These are phyloP conservation scores for Magallana ariakensis DNA, from an alignment of 1,140 invertebrate species.

Conservation along the genomic window DNA sequence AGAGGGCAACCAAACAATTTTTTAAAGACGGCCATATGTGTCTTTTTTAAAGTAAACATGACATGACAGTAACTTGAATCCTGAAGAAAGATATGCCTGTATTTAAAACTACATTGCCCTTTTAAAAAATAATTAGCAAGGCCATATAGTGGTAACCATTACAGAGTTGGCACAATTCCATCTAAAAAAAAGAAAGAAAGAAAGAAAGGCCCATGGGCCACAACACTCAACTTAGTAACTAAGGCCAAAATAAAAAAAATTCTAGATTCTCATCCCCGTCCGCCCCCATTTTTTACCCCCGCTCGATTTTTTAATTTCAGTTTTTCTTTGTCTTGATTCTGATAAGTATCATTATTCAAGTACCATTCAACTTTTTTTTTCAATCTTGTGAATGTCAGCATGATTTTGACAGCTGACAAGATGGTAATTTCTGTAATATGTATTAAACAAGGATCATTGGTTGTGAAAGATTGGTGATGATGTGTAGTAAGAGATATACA, in stretches of 20 bases:
- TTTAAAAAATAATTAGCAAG: conserved; percentile 11
- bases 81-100: conserved; percentile 5
- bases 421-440: conserved; percentile 6
- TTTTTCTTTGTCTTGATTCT: no score
- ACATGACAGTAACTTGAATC: conserved; percentile 7
- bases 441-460: conserved; percentile 16
- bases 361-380: conserved; percentile 11
- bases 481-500: no score
- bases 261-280: background rate
- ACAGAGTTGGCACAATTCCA: conserved; percentile 14
- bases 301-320: no score
- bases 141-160: conserved; percentile 10
- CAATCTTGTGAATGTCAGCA: background rate
- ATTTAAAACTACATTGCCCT: conserved; percentile 9
- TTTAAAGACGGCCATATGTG: conserved; percentile 8
- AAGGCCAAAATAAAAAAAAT: conserved; percentile 11
- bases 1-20: background rate
- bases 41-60: conserved; percentile 5
- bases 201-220: background rate
- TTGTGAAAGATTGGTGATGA: background rate
- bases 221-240: background rate
- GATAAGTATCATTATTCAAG: background rate
- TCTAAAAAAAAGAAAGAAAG: conserved; percentile 17
- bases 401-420: background rate
- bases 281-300: no score